Percentiles rank a stretch among this genome's conserved stretches.
These are phyloP conservation scores for Tetranychus piercei DNA, from an alignment of 2,888 invertebrate genomes.

Conservation along the genomic window DNA sequence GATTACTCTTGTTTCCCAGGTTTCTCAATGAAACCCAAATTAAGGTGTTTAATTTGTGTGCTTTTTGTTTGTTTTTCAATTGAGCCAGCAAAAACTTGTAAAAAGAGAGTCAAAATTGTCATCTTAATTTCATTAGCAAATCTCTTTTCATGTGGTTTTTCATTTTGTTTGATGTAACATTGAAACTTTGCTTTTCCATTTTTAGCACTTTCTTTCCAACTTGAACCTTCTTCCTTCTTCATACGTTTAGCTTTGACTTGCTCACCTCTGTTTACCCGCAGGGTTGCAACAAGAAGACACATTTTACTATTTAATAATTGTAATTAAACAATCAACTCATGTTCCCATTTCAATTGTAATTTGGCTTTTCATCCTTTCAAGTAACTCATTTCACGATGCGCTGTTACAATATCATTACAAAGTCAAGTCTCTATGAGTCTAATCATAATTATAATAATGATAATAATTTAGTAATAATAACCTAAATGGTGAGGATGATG, in stretches of 20 bases:
- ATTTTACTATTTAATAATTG: not conserved
- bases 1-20: not conserved
- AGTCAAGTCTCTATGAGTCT: not conserved
- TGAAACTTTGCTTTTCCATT: not conserved
- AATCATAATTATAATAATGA: not conserved
- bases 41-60: not conserved
- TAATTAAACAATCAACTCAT: not conserved
- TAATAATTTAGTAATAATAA: not conserved
- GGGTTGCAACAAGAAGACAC: constrained; percentile 1
- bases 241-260: not conserved
- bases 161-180: not conserved
- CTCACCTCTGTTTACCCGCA: not conserved
- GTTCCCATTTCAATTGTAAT: not conserved
- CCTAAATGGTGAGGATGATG: not conserved
- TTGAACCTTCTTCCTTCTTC: not conserved
- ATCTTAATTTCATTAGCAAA: not conserved
- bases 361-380: not conserved
- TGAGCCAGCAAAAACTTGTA: too few relatives aligned
- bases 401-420: not conserved
- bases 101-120: too few relatives aligned
- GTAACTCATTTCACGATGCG: too few relatives aligned
- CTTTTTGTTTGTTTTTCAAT: not conserved
- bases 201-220: not conserved
- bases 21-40: not conserved
- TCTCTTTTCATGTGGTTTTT: not conserved